Conservation (phyloP, 2,888 invertebrate species). For the Xylota segnis region DNA sequence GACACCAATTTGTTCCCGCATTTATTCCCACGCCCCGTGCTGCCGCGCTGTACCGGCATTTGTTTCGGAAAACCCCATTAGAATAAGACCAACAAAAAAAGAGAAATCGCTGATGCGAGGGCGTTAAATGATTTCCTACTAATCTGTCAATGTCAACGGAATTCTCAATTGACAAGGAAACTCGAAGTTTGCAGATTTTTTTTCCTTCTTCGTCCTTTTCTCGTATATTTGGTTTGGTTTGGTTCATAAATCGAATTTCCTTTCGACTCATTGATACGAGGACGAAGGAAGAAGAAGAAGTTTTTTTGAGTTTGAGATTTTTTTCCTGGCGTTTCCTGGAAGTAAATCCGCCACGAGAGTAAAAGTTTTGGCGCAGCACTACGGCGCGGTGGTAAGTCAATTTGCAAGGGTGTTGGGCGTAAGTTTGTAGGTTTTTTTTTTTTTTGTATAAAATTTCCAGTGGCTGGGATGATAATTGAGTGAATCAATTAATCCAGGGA, state of each 20-base stretch:
- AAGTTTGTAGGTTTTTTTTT: background rate
- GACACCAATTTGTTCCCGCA: slow-evolving; percentile 50
- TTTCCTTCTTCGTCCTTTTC: background rate
- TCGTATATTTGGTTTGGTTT: slow-evolving; percentile 12
- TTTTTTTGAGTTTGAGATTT: slow-evolving; percentile 32
- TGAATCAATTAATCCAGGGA: slow-evolving; percentile 53
- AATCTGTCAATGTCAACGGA: slow-evolving; percentile 67
- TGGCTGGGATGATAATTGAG: slow-evolving; percentile 55
- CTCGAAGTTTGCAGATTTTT: slow-evolving; percentile 22
- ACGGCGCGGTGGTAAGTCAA: slow-evolving; percentile 36
- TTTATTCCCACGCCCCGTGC: slow-evolving; percentile 1
- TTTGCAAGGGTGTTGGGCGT: slow-evolving; percentile 29
- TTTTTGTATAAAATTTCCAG: slow-evolving; percentile 38
- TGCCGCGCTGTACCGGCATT: background rate
- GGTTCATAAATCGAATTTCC: slow-evolving; percentile 60
- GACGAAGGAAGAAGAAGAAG: too few species aligned
- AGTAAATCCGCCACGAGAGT: slow-evolving; percentile 1
- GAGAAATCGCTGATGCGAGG: slow-evolving; percentile 15
- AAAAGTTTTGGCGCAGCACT: slow-evolving; percentile 25
- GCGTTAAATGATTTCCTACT: slow-evolving; percentile 61
- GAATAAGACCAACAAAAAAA: background rate
- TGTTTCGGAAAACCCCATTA: slow-evolving; percentile 13
- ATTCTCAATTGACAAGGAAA: slow-evolving; percentile 47
- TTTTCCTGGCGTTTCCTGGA: slow-evolving; percentile 7
- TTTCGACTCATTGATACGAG: slow-evolving; percentile 35